phyloP scores from a whole-genome alignment of 2,797 vertebrate species.

The Pygocentrus nattereri region DNA sequence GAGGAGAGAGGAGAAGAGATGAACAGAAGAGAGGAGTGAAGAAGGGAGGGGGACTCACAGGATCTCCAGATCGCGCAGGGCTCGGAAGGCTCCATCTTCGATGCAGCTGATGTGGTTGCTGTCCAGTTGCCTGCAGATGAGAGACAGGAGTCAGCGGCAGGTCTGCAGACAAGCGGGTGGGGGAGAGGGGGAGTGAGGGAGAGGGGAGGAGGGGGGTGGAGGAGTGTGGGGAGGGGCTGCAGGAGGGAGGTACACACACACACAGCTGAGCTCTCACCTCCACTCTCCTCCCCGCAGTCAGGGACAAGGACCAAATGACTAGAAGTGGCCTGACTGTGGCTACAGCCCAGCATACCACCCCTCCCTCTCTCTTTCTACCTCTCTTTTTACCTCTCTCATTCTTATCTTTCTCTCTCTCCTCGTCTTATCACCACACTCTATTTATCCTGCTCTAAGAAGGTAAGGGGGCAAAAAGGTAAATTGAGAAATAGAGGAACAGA shows the following conservation, averaged over 20 bases:
- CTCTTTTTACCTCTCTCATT: conserved; percentile 18
- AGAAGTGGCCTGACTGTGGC: conserved; percentile 75
- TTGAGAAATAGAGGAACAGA: background rate
- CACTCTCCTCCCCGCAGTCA: conserved; percentile 63
- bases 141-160: conserved; percentile 61
- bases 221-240: conserved; percentile 18
- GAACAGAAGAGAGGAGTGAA: conserved; percentile 33
- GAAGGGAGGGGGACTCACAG: conserved; percentile 84
- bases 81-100: conserved; percentile 99
- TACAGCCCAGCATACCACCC: conserved; percentile 78
- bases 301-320: conserved; percentile 72
- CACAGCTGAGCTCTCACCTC: conserved; percentile 67
- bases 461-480: conserved; percentile 20
- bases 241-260: conserved; percentile 46
- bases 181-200: conserved; percentile 42
- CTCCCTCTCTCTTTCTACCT: conserved; percentile 35
- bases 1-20: conserved; percentile 30
- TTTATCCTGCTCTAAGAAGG: conserved; percentile 34
- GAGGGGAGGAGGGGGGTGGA: background rate
- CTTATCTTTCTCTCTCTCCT: conserved; percentile 2
- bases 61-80: conserved; percentile 98
- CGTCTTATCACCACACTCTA: conserved; percentile 2
- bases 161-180: conserved; percentile 61
- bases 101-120: conserved; percentile 99
- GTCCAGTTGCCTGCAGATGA: conserved; percentile 76